Conservation (phyloP, 2,113 vertebrate genomes). For the Ciconia stormi region DNA sequence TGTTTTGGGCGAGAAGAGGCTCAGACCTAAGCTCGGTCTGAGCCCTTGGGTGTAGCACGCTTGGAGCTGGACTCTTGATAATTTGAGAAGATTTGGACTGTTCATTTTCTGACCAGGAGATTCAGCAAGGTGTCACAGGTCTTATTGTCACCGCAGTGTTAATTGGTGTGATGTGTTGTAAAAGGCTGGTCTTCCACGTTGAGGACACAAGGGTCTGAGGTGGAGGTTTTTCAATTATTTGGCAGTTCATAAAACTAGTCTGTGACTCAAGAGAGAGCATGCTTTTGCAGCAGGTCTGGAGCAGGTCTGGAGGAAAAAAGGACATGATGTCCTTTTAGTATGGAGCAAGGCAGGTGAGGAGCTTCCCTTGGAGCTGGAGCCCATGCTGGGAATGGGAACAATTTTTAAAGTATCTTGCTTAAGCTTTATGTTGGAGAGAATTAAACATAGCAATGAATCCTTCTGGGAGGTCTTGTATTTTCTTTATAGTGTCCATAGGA, state of each 20-base stretch:
- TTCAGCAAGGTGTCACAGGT: not conserved
- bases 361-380: not conserved
- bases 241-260: not conserved
- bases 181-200: not conserved
- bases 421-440: not conserved
- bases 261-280: not conserved
- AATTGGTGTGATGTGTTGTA: not conserved
- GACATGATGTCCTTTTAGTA: not conserved
- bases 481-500: not conserved
- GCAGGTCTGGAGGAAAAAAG: not conserved
- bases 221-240: not conserved
- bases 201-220: not conserved
- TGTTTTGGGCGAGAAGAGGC: not conserved
- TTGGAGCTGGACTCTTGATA: not conserved
- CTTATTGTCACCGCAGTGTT: not conserved
- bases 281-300: not conserved
- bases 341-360: not conserved
- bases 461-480: not conserved
- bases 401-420: not conserved
- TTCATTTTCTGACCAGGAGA: not conserved
- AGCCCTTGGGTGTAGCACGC: not conserved
- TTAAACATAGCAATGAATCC: not conserved
- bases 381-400: not conserved
- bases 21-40: not conserved
- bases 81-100: not conserved